phyloP scores from a whole-genome alignment of 2,888 invertebrate species.

The Crepidodera aurea region DNA sequence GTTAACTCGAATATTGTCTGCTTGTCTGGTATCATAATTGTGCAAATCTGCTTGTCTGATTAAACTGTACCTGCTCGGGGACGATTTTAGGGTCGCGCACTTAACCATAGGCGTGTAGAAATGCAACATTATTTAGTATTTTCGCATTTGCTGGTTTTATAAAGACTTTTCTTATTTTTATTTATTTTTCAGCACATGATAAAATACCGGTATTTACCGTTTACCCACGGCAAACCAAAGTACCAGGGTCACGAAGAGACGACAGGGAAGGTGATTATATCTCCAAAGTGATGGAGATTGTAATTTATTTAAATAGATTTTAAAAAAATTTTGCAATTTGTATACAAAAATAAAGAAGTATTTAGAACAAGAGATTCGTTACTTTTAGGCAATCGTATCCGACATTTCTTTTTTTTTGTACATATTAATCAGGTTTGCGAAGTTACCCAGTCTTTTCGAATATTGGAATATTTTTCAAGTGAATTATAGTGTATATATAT shows the following conservation, averaged over 20 bases:
- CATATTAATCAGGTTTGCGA: slow-evolving; percentile 5
- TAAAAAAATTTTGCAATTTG: slow-evolving; percentile 23
- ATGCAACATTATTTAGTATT: too few species aligned
- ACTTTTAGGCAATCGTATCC: slow-evolving; percentile 7
- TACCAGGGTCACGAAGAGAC: slow-evolving; percentile 75
- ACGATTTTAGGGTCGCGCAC: too few species aligned
- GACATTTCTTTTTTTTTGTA: slow-evolving; percentile 1
- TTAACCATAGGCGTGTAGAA: too few species aligned
- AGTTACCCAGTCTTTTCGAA: not conserved
- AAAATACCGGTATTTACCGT: slow-evolving; percentile 98
- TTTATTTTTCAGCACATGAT: slow-evolving; percentile 92
- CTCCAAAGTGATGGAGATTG: slow-evolving; percentile 49
- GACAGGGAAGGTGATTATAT: slow-evolving; percentile 50
- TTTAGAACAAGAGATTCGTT: slow-evolving; percentile 26
- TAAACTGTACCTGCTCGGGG: too few species aligned
- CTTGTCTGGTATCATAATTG: too few species aligned
- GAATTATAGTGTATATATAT: not conserved
- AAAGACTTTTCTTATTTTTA: not conserved
- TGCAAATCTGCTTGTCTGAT: too few species aligned
- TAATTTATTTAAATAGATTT: slow-evolving; percentile 18
- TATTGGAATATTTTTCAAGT: slow-evolving; percentile 1
- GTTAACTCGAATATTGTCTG: too few species aligned
- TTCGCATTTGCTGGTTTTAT: too few species aligned
- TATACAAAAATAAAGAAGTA: slow-evolving; percentile 26
- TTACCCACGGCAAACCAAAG: slow-evolving; percentile 97